Percentiles rank a stretch among this genome's conserved stretches.
Evolutionary conservation across 2,888 invertebrate genomes (phyloP).

Genomic region (Monopis laevigella): DNA sequence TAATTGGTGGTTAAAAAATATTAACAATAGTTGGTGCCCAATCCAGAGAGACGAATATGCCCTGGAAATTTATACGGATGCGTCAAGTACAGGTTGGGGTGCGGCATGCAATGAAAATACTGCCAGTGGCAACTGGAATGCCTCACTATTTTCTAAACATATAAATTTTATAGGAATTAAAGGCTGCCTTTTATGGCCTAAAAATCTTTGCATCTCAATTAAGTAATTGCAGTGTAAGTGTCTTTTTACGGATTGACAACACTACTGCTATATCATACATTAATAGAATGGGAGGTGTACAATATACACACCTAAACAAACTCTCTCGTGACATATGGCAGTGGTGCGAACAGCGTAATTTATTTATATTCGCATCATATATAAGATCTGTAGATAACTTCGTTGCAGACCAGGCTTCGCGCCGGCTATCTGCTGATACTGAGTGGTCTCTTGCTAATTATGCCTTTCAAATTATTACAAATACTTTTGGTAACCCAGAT

Average conservation of each 20-base stretch:
- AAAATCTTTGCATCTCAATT: no score
- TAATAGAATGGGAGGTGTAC: no score
- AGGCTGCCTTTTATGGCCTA: no score
- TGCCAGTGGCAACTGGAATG: background rate
- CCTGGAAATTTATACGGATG: background rate
- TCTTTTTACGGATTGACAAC: background rate
- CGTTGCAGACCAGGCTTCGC: background rate
- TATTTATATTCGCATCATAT: no score
- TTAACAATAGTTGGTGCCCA: background rate
- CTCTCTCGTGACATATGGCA: no score
- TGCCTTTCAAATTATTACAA: no score
- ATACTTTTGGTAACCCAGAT: no score
- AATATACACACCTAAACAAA: background rate
- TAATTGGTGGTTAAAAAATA: background rate
- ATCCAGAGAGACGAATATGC: background rate
- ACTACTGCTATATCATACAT: no score
- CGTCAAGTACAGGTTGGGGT: background rate
- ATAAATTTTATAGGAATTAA: background rate
- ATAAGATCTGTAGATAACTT: background rate
- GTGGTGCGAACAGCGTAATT: no score
- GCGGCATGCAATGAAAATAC: background rate
- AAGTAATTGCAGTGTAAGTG: background rate
- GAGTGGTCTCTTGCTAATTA: no score
- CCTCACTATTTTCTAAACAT: background rate
- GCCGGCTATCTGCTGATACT: no score